Conservation (phyloP, 2,113 vertebrate genomes). For the Hydrolagus affinis region DNA sequence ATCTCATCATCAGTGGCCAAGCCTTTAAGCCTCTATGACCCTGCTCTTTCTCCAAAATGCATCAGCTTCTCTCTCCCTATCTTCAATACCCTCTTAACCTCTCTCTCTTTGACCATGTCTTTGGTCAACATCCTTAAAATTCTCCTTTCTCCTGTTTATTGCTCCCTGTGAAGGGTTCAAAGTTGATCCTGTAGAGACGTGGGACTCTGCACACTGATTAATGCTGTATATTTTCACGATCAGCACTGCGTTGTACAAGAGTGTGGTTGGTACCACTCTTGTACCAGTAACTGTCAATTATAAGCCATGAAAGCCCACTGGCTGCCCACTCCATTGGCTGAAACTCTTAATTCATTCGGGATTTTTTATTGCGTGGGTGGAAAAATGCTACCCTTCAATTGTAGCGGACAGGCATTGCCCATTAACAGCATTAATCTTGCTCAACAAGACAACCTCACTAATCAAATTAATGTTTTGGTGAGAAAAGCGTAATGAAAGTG, state of each 20-base stretch:
- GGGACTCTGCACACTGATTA: background rate
- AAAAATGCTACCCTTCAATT: background rate
- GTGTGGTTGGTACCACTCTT: background rate
- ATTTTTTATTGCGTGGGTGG: background rate
- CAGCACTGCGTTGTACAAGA: background rate
- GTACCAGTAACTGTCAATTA: constrained; percentile 19
- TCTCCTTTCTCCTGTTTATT: no score
- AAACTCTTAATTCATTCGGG: background rate
- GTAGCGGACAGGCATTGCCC: background rate
- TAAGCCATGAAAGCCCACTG: background rate
- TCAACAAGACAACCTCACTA: background rate
- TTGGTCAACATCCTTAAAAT: no score
- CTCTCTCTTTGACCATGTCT: no score
- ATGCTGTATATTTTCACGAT: constrained; percentile 16
- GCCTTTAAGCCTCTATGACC: no score
- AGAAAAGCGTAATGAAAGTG: background rate
- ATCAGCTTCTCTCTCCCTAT: no score
- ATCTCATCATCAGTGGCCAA: no score
- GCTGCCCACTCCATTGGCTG: background rate
- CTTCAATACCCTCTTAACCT: no score
- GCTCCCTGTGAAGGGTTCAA: no score
- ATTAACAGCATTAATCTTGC: background rate
- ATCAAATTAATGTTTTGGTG: constrained; percentile 17
- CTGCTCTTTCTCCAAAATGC: no score
- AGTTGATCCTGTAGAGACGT: background rate